Base-by-base conservation (phyloP, 2,797 vertebrate species). In the Coccyzus lansbergi region DNA sequence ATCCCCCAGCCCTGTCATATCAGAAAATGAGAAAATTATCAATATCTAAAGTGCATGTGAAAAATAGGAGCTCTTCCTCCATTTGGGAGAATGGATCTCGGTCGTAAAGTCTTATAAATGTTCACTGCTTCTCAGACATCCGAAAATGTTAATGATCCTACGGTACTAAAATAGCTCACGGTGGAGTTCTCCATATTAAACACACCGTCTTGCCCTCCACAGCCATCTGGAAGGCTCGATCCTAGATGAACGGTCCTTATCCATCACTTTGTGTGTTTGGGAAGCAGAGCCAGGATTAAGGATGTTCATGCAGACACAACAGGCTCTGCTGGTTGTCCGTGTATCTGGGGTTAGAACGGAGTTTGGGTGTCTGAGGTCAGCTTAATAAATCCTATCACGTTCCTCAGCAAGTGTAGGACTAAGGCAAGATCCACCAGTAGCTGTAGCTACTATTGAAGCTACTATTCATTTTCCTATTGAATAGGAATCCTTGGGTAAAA, bases 11-110 rank as follows among this genome's bases (percentile, higher is more conserved):
- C 55, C 70, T 92, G 18, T 75, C 92, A 89, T 90, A 93, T 93
- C 91, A 96, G 83, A 95, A 95, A 96, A 94, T 91, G 90, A 97
- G 94, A 93, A 95, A 95, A 93, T 92, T 88, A 85, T 87, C 93
- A 82, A 94, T 88, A 29, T 60, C 89, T 72, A 79, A 75, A 86
- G 44, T 10, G 51, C 38, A 17, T 58, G 52, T 86, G 94, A 84
- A 92, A 96, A 96, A 95, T 60, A 94, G 4, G 56, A 94, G 67
- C n/a, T 56, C 76, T 24, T 79, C 85, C 88, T 95, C 62, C 81
- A 79, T 65, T 22, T 74, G 71, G 79, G 86, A 85, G 81, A 83
- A 79, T 15, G 70, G 83, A 81, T 88, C 86, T 83, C 63, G 58
- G 64, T 84, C 85, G 85, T 72, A 95, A 84, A 70, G 48, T 59